Evolutionary conservation across 2,113 vertebrate species (phyloP), one percentile per base, ranked within the genome.

Genomic region (Apteryx owenii): DNA sequence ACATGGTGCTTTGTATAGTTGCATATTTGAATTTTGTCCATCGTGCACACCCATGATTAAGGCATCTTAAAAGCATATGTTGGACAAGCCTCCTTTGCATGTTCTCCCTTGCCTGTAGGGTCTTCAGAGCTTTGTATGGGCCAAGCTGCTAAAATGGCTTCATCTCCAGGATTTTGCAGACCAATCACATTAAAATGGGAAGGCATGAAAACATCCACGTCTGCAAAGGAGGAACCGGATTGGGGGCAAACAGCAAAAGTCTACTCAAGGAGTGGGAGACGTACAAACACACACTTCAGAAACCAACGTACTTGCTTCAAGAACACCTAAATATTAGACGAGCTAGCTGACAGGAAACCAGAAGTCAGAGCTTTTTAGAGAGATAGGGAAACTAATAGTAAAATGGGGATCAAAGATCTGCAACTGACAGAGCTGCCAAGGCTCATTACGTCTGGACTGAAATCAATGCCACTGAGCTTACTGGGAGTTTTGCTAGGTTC

Each of bases 391-490:
- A 48, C 44, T 22, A 10, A 13, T 16, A 64, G 75, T 87, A 85
- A 96, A 94, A 60, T 36, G 81, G 69, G 95, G 95, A 95, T 95
- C 95, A 94, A 94, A 94, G 92, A 51, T 20, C 38, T 9, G 20
- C 83, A 78, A 18, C 88, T 89, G 88, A 53, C 46, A 85, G 92
- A 83, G 76, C 89, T 96, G 96, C 94, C 79, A 68, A 94, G 91
- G 93, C 81, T 96, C 56, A 17, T 95, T 91, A 78, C 8, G 1
- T 28, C 89, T 83, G 60, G 25, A 89, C 80, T 25, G 51, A 95
- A 96, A 96, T 85, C 96, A 82, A 68, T 89, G 77, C 77, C 81
- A 82, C 70, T n/a, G 89, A 95, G 84, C 86, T 91, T 46, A 58
- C 0, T 1, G 58, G 40, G 58, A 94, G 58, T 65, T 88, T 36